phyloP scores from a whole-genome alignment of 2,113 vertebrate genomes.

The Protomyctophum bolini region DNA sequence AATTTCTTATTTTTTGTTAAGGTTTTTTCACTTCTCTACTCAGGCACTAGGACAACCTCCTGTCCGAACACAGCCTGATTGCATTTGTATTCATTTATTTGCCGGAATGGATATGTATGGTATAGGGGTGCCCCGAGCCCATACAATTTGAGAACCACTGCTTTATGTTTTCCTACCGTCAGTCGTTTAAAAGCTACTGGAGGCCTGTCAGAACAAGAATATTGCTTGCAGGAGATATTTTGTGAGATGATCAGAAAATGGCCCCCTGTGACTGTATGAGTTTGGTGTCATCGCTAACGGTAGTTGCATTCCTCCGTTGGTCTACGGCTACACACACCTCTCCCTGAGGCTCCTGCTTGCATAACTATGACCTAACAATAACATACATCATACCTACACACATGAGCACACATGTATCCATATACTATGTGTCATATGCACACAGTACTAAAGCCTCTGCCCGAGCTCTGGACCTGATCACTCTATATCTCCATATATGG shows the following conservation, averaged over 20 bases:
- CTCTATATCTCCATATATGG: too few relatives aligned
- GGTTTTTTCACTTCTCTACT: too few relatives aligned
- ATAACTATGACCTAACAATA: neutral
- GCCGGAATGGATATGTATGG: too few relatives aligned
- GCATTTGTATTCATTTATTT: too few relatives aligned
- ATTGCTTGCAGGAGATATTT: neutral
- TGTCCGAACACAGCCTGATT: too few relatives aligned
- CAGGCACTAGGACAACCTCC: too few relatives aligned
- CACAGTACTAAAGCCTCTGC: too few relatives aligned
- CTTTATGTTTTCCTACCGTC: neutral
- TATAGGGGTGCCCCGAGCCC: too few relatives aligned
- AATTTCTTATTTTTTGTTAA: too few relatives aligned
- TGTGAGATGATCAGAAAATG: neutral
- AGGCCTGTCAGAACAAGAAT: constrained; percentile 27
- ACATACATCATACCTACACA: neutral
- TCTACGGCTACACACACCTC: neutral
- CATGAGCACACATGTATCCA: too few relatives aligned
- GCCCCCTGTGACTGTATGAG: neutral
- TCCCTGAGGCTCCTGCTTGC: neutral
- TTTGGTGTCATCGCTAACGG: neutral
- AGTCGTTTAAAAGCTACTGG: neutral
- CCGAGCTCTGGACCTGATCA: too few relatives aligned
- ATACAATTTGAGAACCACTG: too few relatives aligned
- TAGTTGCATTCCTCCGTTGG: constrained; percentile 5
- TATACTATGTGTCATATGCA: neutral